Percentiles rank a stretch among this genome's conserved stretches.
Evolutionary conservation across 2,888 invertebrate species (phyloP).

Genomic region (Phasia obesa): DNA sequence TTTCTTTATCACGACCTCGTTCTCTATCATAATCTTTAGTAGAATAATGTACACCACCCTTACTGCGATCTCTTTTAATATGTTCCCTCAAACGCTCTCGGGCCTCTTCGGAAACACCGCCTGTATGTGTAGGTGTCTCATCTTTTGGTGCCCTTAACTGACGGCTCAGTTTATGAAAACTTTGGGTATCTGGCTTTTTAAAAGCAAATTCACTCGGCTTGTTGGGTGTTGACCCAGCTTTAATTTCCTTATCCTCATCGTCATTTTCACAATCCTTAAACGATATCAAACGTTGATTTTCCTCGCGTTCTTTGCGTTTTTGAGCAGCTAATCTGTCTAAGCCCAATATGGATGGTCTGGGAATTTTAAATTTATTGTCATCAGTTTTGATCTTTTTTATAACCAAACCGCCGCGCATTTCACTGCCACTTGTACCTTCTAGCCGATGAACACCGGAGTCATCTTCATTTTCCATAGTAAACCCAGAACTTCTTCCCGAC

Average conservation of each 20-base stretch:
- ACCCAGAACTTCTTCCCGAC: no score
- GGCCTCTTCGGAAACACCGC: constrained; percentile 89
- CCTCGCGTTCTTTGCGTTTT: constrained; percentile 86
- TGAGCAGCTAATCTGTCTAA: constrained; percentile 93
- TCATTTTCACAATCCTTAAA: constrained; percentile 84
- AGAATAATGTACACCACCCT: constrained; percentile 74
- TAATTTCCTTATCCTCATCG: constrained; percentile 78
- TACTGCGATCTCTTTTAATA: constrained; percentile 83
- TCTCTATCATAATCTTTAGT: constrained; percentile 74
- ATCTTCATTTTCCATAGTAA: constrained; percentile 72
- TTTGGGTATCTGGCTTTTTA: constrained; percentile 80
- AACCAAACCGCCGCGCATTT: constrained; percentile 87
- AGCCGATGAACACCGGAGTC: constrained; percentile 85
- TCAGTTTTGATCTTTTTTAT: constrained; percentile 85
- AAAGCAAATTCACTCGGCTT: constrained; percentile 78
- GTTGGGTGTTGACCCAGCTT: constrained; percentile 59
- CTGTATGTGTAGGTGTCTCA: constrained; percentile 97
- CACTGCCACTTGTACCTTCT: constrained; percentile 86
- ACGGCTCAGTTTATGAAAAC: constrained; percentile 82
- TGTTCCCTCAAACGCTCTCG: constrained; percentile 88
- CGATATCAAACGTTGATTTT: constrained; percentile 86
- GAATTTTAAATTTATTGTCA: constrained; percentile 86
- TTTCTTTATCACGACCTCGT: constrained; percentile 69
- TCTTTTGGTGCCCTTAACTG: constrained; percentile 91
- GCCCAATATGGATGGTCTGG: constrained; percentile 90